phyloP scores from a whole-genome alignment of 2,797 vertebrate species.

The Ataeniobius toweri region DNA sequence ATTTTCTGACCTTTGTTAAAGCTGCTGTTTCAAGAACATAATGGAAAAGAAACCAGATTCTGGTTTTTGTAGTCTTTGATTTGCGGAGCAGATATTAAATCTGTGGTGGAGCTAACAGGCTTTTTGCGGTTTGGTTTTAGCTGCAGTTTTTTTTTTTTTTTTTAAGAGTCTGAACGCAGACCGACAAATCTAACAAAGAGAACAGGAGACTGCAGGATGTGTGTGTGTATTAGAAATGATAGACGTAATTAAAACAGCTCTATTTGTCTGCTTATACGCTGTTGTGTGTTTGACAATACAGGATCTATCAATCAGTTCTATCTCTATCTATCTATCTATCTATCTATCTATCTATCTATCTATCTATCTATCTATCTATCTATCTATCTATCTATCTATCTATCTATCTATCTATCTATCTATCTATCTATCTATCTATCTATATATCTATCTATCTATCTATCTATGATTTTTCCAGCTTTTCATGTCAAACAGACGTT shows the following conservation, averaged over 20 bases:
- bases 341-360: background rate
- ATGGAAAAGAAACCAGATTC: constrained; percentile 47
- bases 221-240: constrained; percentile 18
- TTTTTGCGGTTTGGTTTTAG: constrained; percentile 46
- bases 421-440: too few species aligned
- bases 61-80: constrained; percentile 45
- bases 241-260: background rate
- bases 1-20: constrained; percentile 41
- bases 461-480: background rate
- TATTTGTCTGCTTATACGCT: background rate
- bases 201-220: background rate
- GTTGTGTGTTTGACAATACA: too few species aligned
- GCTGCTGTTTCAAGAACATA: constrained; percentile 47
- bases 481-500: background rate
- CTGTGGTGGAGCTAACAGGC: constrained; percentile 44
- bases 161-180: background rate
- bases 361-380: too few species aligned
- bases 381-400: background rate
- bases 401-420: background rate
- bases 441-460: background rate
- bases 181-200: background rate
- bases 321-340: background rate
- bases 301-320: too few species aligned
- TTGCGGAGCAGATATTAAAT: constrained; percentile 47
- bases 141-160: background rate